Evolutionary conservation across 2,797 vertebrate species (phyloP).

Genomic region (Lycodopsis pacificus): DNA sequence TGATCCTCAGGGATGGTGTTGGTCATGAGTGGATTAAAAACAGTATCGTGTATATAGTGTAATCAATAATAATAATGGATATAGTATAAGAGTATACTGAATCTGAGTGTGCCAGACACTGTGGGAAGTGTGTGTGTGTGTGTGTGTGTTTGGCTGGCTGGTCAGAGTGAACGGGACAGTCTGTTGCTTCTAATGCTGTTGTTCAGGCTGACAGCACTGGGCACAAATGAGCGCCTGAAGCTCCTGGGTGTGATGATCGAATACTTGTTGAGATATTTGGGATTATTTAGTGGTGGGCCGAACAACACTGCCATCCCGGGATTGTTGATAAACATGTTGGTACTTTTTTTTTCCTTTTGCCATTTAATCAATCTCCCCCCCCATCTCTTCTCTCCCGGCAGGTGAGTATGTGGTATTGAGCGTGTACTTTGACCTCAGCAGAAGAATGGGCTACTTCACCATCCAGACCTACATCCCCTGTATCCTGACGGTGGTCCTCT

Average conservation of each 20-base stretch:
- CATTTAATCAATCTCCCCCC: too few species aligned
- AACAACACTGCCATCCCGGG: not conserved
- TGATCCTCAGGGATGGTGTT: slow-evolving; percentile 10
- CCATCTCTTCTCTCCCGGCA: slow-evolving; percentile 60
- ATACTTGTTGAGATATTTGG: not conserved
- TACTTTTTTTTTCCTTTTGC: too few species aligned
- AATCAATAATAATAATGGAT: too few species aligned
- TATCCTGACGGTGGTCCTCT: slow-evolving; percentile 96
- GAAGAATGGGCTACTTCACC: slow-evolving; percentile 98
- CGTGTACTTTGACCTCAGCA: slow-evolving; percentile 95
- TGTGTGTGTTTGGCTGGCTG: too few species aligned
- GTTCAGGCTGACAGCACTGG: not conserved
- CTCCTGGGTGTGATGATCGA: not conserved
- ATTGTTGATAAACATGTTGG: not conserved
- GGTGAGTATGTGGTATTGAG: slow-evolving; percentile 97
- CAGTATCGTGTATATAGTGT: not conserved
- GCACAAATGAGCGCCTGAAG: not conserved
- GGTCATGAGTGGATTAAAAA: slow-evolving; percentile 19
- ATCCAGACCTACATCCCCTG: slow-evolving; percentile 99
- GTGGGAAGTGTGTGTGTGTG: too few species aligned
- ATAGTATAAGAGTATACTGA: too few species aligned
- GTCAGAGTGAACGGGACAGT: too few species aligned
- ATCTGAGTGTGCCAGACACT: too few species aligned
- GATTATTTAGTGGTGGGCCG: not conserved
- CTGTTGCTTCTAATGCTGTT: too few species aligned